Conservation (phyloP, 2,113 vertebrate genomes). For the Ancistrus triradiatus region DNA sequence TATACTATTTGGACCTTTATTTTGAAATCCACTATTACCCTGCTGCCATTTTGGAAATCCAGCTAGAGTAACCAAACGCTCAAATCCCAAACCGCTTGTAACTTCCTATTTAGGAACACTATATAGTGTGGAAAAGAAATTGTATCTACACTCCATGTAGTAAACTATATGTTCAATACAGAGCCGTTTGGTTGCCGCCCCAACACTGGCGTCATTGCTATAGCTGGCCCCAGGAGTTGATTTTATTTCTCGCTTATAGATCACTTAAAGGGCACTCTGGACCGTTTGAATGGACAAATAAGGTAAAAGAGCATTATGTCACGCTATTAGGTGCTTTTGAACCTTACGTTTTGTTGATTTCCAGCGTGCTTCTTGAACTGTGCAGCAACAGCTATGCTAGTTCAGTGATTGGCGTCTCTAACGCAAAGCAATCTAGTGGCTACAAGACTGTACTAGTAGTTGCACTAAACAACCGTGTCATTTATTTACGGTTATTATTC, state of each 20-base stretch:
- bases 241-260: background rate
- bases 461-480: no score
- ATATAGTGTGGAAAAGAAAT: background rate
- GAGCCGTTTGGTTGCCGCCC: background rate
- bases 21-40: background rate
- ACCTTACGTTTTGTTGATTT: no score
- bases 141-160: background rate
- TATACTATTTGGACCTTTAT: background rate
- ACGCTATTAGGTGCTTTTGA: background rate
- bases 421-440: no score
- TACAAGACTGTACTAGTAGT: no score
- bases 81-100: background rate
- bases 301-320: conserved; percentile 25
- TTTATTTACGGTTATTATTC: no score
- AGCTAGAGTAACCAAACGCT: background rate
- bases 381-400: background rate
- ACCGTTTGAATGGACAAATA: conserved; percentile 46
- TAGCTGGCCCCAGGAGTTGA: background rate
- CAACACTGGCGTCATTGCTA: background rate
- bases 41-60: background rate
- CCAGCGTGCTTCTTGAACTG: no score
- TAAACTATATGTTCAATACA: background rate
- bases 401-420: no score
- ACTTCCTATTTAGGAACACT: background rate
- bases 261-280: conserved; percentile 24